Evolutionary conservation across 1,140 invertebrate species (phyloP).

Genomic region (Diorhabda carinulata): DNA sequence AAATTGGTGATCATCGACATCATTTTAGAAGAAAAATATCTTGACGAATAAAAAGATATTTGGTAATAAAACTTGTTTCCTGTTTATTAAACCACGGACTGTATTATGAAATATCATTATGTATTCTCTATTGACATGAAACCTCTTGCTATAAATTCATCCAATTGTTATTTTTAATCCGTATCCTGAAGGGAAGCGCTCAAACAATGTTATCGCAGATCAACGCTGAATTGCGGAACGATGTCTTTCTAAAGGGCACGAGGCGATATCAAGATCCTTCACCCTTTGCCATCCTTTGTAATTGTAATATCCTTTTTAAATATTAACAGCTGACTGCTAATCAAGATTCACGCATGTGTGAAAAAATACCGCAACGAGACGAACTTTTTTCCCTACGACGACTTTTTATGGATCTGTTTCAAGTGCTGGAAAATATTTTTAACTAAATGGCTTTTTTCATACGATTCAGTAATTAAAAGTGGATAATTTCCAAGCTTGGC

Average conservation of each 20-base stretch:
- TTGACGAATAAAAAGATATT: no score
- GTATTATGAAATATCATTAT: not conserved
- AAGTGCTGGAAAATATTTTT: not conserved
- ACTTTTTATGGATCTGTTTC: not conserved
- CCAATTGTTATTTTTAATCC: constrained; percentile 5
- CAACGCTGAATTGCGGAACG: constrained; percentile 12
- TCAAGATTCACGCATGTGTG: constrained; percentile 20
- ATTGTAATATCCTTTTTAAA: constrained; percentile 20
- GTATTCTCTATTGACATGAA: not conserved
- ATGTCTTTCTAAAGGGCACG: constrained; percentile 11
- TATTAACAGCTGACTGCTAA: constrained; percentile 19
- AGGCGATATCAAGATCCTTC: constrained; percentile 14
- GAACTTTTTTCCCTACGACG: not conserved
- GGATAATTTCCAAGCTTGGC: no score
- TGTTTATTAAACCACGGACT: no score
- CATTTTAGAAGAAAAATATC: no score
- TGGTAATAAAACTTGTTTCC: no score
- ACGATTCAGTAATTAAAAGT: not conserved
- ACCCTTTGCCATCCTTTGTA: constrained; percentile 15
- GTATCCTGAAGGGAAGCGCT: not conserved
- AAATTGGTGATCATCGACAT: no score
- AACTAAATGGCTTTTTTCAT: not conserved
- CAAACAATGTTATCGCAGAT: constrained; percentile 16
- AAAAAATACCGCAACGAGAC: constrained; percentile 17
- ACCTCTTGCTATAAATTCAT: not conserved